Percentiles rank a stretch among this genome's conserved stretches.
Conservation (phyloP, 2,888 invertebrate genomes). For the Trachelus troglodyta region DNA sequence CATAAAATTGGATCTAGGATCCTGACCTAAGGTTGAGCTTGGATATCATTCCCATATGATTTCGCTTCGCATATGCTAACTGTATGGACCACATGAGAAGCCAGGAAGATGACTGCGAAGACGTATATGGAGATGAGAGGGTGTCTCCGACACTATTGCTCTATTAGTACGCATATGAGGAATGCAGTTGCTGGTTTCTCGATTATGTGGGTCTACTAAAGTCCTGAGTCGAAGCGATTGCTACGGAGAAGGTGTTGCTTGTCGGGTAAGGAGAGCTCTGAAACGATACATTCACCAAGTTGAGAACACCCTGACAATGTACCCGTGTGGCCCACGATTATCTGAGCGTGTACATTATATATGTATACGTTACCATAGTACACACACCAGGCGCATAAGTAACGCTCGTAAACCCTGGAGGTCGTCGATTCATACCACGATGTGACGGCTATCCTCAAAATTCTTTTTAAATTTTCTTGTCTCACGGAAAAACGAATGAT, state of each 20-base stretch:
- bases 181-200: constrained; percentile 58
- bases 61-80: not conserved
- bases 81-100: not conserved
- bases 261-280: not conserved
- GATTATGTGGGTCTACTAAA: constrained; percentile 57
- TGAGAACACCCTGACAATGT: constrained; percentile 49
- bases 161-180: constrained; percentile 48
- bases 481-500: no score
- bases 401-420: constrained; percentile 21
- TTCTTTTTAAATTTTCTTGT: no score
- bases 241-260: not conserved
- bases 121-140: not conserved
- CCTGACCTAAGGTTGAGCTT: not conserved
- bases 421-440: constrained; percentile 18
- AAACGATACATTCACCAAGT: constrained; percentile 50
- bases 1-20: not conserved
- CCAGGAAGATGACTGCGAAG: not conserved
- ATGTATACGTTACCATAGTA: not conserved
- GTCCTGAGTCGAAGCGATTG: constrained; percentile 7
- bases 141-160: not conserved
- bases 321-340: not conserved
- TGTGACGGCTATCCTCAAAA: not conserved
- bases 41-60: not conserved
- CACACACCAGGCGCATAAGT: not conserved
- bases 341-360: not conserved